Evolutionary conservation across 1,140 invertebrate species (phyloP), one percentile per base, ranked within the genome.

Genomic region (Anthonomus grandis): DNA sequence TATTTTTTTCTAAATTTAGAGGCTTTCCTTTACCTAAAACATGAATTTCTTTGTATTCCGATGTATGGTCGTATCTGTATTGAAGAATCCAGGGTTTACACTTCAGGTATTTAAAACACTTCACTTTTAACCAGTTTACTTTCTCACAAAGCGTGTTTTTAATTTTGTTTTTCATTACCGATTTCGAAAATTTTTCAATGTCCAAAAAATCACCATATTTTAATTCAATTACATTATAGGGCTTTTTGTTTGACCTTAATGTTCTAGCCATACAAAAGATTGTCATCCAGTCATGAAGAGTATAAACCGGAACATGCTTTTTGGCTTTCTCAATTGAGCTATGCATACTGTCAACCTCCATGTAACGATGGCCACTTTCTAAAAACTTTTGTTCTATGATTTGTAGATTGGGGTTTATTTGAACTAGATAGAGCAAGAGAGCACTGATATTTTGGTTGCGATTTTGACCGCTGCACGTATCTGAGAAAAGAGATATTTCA

Each of bases 21-120:
- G 6, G 2, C 1, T 2, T 18, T 13, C 17, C 13, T 8, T 37
- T 48, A 57, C 17, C 25, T 0, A 53, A 42, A 45, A 56, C 22
- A 19, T 41, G 13, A 13, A 23, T 56, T 21, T 48, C 4, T 17
- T 44, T 17, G 31, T 53, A 27, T 24, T 22, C 15, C 3, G 24
- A 42, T 24, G 2, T 53, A 44, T 53, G 50, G 44, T 46, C 42
- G 37, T 55, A 55, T 22, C 24, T 55, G 22, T 55, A 46, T 55
- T 18, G 34, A 55, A 55, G 17, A 31, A 45, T 45, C 8, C 52
- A 39, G 27, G 41, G 41, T 37, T 55, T 55, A 23, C 22, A 45
- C 46, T 55, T 36, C 22, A 55, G 46, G 23, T 45, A 55, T 38
- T 15, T 54, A 4, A 48, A 13, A 39, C 47, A 57, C 50, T 57